phyloP scores from a whole-genome alignment of 2,113 vertebrate species.

The Nothocercus nigrocapillus region DNA sequence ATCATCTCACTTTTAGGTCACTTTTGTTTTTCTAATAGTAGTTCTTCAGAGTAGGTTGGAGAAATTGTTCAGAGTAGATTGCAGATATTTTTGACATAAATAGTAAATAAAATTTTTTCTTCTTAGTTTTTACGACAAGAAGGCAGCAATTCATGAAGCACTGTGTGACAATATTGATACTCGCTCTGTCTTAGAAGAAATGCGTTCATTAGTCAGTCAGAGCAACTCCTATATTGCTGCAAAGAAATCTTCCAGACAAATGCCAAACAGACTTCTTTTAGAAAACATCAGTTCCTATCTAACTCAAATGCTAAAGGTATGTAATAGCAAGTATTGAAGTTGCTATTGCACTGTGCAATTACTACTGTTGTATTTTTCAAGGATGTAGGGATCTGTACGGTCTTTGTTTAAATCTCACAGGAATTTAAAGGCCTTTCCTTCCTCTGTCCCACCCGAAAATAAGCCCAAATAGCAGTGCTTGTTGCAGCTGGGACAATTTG shows the following conservation, averaged over 20 bases:
- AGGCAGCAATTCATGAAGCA: constrained; percentile 84
- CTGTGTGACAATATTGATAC: constrained; percentile 97
- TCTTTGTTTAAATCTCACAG: background rate
- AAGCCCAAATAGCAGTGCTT: background rate
- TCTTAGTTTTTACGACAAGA: constrained; percentile 88
- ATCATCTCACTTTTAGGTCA: background rate
- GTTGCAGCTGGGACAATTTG: background rate
- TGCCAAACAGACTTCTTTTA: constrained; percentile 87
- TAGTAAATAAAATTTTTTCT: background rate
- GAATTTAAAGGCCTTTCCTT: background rate
- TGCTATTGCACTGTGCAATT: background rate
- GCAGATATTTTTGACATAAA: background rate
- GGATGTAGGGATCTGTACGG: background rate
- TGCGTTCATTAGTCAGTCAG: constrained; percentile 88
- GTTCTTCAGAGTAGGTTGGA: background rate
- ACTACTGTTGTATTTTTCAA: background rate
- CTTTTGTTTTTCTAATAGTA: background rate
- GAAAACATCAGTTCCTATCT: constrained; percentile 85
- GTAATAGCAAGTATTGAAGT: background rate
- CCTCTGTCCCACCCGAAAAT: background rate
- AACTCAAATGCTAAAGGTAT: constrained; percentile 90
- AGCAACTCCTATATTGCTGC: constrained; percentile 92
- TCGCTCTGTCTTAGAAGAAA: constrained; percentile 89
- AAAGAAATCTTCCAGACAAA: constrained; percentile 83
- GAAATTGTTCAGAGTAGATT: background rate